Conservation (phyloP, 2,888 invertebrate species). For the Cheilosia urbana region DNA sequence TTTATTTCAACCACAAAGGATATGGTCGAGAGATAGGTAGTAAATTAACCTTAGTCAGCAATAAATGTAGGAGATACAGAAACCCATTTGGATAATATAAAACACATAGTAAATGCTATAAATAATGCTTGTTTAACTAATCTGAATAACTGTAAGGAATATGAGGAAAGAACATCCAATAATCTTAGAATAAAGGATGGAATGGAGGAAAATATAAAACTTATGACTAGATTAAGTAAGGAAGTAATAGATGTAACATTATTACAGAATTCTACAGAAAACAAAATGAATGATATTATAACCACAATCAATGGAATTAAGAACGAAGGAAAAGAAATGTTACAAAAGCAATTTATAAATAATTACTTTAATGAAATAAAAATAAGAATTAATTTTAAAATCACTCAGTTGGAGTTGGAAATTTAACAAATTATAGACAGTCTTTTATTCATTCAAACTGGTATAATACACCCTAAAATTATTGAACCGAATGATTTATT, state of each 20-base stretch:
- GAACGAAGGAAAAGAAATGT: constrained; percentile 1
- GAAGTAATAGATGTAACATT: too few species aligned
- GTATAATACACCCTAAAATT: too few species aligned
- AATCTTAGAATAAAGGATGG: constrained; percentile 39
- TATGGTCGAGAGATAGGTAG: constrained; percentile 33
- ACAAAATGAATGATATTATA: constrained; percentile 22
- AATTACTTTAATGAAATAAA: constrained; percentile 19
- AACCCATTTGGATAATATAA: constrained; percentile 12
- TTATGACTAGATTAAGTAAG: too few species aligned
- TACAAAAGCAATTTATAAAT: not conserved
- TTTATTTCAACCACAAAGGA: too few species aligned
- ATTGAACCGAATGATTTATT: too few species aligned
- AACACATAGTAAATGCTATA: constrained; percentile 12
- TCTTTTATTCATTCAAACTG: constrained; percentile 19
- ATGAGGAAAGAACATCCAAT: constrained; percentile 1
- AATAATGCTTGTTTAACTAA: constrained; percentile 7
- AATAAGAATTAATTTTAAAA: constrained; percentile 7
- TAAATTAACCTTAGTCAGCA: constrained; percentile 21
- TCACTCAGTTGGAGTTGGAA: constrained; percentile 17
- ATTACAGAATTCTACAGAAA: constrained; percentile 14
- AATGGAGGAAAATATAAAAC: too few species aligned
- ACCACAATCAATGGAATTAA: not conserved
- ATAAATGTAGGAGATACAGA: constrained; percentile 11
- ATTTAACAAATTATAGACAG: constrained; percentile 12
- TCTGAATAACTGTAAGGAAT: constrained; percentile 12